Evolutionary conservation across 2,113 vertebrate species (phyloP).

Genomic region (Ursus arctos): DNA sequence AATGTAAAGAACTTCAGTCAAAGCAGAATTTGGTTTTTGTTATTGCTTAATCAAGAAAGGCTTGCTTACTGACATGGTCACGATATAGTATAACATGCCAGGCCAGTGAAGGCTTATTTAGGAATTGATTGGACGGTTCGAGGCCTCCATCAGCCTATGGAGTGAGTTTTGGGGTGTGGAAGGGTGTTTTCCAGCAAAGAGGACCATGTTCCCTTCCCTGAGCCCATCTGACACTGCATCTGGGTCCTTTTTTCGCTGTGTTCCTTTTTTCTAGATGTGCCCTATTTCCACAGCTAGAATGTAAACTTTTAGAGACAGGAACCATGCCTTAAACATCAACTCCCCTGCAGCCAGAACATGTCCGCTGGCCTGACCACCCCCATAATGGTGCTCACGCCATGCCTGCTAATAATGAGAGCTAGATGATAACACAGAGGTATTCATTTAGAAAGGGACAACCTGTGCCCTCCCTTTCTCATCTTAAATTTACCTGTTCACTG

Average conservation of each 20-base stretch:
- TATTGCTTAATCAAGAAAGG: neutral
- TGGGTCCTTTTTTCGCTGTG: neutral
- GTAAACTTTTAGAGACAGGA: neutral
- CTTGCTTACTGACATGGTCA: neutral
- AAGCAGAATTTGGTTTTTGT: neutral
- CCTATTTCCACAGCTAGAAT: neutral
- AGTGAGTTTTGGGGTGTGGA: neutral
- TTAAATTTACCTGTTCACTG: neutral
- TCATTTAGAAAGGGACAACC: neutral
- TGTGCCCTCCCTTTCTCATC: neutral
- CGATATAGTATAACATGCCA: neutral
- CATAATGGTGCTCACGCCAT: neutral
- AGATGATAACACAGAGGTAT: neutral
- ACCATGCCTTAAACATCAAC: neutral
- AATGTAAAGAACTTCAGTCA: neutral
- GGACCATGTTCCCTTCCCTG: neutral
- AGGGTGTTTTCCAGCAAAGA: neutral
- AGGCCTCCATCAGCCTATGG: neutral
- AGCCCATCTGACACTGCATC: neutral
- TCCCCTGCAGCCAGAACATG: neutral
- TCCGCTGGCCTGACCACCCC: neutral
- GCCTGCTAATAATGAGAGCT: neutral
- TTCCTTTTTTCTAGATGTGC: neutral
- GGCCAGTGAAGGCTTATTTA: neutral
- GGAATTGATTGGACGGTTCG: neutral